phyloP scores from a whole-genome alignment of 30 jellyfish, hydroid and myxozoan species.

The Aurelia sp. region DNA sequence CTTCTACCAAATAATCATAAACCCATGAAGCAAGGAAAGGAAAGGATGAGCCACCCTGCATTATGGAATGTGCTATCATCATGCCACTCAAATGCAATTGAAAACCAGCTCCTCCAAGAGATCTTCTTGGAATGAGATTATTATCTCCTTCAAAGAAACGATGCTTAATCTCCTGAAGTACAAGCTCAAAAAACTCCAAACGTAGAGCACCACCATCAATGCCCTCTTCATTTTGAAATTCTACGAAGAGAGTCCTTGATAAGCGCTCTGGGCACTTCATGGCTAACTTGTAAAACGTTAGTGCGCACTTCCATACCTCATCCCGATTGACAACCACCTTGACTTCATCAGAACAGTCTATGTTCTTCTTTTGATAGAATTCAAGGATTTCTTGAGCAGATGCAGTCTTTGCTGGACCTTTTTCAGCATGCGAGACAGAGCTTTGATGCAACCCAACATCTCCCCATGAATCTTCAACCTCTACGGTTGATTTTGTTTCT shows the following conservation, averaged over 20 bases:
- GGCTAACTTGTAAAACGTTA: constrained; percentile 20
- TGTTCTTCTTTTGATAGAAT: constrained; percentile 8
- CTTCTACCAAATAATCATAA: constrained; percentile 20
- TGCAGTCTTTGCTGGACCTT: too few relatives aligned
- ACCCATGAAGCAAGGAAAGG: constrained; percentile 33
- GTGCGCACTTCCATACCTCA: constrained; percentile 23
- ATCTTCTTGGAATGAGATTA: constrained; percentile 23
- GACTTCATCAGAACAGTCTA: constrained; percentile 11
- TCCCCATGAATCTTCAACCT: too few relatives aligned
- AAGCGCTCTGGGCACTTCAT: constrained; percentile 16
- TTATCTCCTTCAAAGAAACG: constrained; percentile 32
- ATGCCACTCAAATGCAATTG: constrained; percentile 30
- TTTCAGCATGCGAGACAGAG: too few relatives aligned
- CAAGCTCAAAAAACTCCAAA: constrained; percentile 14
- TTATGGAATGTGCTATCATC: constrained; percentile 22
- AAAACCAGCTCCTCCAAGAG: constrained; percentile 27
- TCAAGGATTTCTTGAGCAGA: too few relatives aligned
- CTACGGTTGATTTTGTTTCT: too few relatives aligned
- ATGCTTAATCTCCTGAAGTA: constrained; percentile 31
- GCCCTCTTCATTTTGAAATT: constrained; percentile 16
- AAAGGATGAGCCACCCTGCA: constrained; percentile 40
- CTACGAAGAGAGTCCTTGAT: constrained; percentile 23
- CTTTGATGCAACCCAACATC: too few relatives aligned
- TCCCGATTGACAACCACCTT: constrained; percentile 9
- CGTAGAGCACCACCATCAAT: constrained; percentile 24